Base-by-base conservation (phyloP, 35 echinoderm and acorn worm species). In the Holothuria glaberrima region DNA sequence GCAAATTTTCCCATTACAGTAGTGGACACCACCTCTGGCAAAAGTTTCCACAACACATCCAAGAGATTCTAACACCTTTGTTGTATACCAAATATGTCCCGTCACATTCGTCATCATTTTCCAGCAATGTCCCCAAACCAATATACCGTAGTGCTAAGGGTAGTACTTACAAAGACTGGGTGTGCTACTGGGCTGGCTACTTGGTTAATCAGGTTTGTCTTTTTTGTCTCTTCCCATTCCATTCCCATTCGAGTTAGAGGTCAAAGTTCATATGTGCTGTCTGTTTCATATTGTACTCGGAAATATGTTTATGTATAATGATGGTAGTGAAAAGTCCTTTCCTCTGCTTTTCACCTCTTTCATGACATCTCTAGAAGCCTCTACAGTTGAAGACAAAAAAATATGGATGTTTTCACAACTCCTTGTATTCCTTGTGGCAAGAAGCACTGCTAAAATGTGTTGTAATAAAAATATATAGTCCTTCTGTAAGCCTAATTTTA, bases 111-210 rank as follows among this genome's bases (percentile, higher is more conserved):
- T 90, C 93, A 12, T 30, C 88, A n/a, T 69, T 71, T 35, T 72
- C 79, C 48, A 92, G 58, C 14, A 91, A 89, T 24, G 52, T 92
- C 12, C 52, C 77, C 21, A 88, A 98, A 22, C 95, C 95, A 5
- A 92, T 98, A 18, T 98, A 98, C 62, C 66, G 90, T 18, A 98
- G 95, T 33, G 81, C 77, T 46, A 92, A 94, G 46, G 95, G 90
- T 24, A 98, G 82, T 29, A 98, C 90, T 34, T 98, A 90, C 90
- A 98, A 98, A 60, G 95, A 98, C 20, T 98, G 95, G 95, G 93
- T 98, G 10, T 98, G 95, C 62, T 92, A 90, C 19, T 98, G 95
- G 95, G 90, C 95, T 19, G 93, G 95, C 13, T 92, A 98, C 59
- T 75, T 94, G 13, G 87, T 98, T 20, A 94, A 84, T 25, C 92